These are phyloP conservation scores for Manis pentadactyla DNA, from an alignment of 2,797 vertebrate genomes.

Conservation along the genomic window DNA sequence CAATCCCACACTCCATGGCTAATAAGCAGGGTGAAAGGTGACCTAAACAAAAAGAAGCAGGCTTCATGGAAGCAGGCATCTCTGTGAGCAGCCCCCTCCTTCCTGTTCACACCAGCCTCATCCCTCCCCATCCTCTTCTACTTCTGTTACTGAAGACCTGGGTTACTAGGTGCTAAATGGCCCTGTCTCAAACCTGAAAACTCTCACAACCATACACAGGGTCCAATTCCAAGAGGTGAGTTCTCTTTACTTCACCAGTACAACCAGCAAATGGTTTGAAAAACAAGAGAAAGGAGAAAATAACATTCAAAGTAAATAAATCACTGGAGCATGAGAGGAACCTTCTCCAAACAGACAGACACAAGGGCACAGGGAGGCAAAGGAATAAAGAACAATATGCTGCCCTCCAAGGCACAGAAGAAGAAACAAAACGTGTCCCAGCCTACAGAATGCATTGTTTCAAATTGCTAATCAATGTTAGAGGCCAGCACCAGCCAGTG, in stretches of 20 bases:
- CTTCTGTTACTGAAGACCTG: background rate
- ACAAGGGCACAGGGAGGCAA: background rate
- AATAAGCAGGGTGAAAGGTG: background rate
- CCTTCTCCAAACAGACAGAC: slow-evolving; percentile 51
- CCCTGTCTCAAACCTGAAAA: background rate
- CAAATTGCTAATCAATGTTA: slow-evolving; percentile 87
- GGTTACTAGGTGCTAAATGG: background rate
- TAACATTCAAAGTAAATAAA: slow-evolving; percentile 71
- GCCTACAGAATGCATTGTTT: slow-evolving; percentile 71
- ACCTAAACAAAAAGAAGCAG: background rate
- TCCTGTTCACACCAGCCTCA: background rate
- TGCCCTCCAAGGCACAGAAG: slow-evolving; percentile 68
- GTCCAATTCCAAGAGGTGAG: background rate
- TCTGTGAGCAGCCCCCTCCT: background rate
- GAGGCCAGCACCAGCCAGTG: slow-evolving; percentile 83
- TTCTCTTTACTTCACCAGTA: slow-evolving; percentile 50
- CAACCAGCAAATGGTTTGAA: slow-evolving; percentile 28
- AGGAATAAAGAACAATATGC: background rate
- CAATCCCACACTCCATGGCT: background rate
- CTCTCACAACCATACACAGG: background rate
- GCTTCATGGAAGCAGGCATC: background rate
- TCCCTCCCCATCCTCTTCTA: background rate
- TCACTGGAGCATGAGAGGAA: slow-evolving; percentile 48
- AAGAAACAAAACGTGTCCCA: background rate
- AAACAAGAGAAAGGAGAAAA: slow-evolving; percentile 50